Evolutionary conservation across 2,797 vertebrate genomes (phyloP), one percentile per base, ranked within the genome.

Genomic region (Champsocephalus esox): DNA sequence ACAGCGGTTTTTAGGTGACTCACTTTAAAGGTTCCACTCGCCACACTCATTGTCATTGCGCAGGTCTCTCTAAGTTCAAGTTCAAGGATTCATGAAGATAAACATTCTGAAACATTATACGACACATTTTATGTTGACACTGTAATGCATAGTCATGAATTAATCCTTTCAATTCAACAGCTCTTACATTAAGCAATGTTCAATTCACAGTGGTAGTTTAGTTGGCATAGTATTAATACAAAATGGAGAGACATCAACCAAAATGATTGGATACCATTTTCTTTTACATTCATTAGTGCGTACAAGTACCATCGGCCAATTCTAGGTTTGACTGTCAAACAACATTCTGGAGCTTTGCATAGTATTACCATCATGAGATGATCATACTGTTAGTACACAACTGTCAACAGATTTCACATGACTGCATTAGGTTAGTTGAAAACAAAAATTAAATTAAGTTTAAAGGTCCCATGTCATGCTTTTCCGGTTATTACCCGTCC

Each of bases 141-240:
- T 55, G 17, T 13, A 9, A 62, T 56, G 16, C 13, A 5, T 28
- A 28, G 19, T 55, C 10, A 58, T 52, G 16, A 43, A 46, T 6
- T n/a, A 0, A 59, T 50, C 10, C 5, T n/a, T 38, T 13, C 45
- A n/a, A 46, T 13, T n/a, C 19, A 24, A 32, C 11, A 58, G 6
- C 14, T 68, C 46, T 38, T 13, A 17, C 34, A 38, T 38, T 54
- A 58, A 50, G 24, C n/a, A 45, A 17, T 16, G 14, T 70, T 49
- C 65, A 82, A 83, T 73, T 80, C 84, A 86, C 80, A 66, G 59
- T 38, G 73, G 76, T 70, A 82, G 79, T 46, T 79, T 16, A 66
- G 75, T 64, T 76, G 52, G 73, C 9, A 49, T 59, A 46, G 43
- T 70, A 63, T 32, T 66, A 19, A 38, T 28, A 52, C 10, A 52